phyloP scores from a whole-genome alignment of 1,140 invertebrate species.

The Drosophila nigrodunni region DNA sequence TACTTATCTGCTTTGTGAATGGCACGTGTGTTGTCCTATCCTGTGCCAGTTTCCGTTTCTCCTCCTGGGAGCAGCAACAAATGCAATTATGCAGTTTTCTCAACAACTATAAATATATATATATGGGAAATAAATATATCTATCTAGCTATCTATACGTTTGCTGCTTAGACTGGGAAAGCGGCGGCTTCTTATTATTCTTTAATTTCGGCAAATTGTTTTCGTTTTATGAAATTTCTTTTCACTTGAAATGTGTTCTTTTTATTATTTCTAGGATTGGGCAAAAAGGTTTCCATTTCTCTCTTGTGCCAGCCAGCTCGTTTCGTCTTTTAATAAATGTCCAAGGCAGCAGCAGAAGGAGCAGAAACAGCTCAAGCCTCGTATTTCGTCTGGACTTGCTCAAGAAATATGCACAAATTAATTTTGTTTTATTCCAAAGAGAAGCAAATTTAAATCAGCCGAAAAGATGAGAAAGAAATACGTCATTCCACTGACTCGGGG shows the following conservation, averaged over 20 bases:
- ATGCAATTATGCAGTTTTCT: constrained; percentile 59
- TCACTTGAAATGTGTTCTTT: constrained; percentile 64
- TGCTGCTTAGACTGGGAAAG: not conserved
- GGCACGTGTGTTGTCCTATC: constrained; percentile 66
- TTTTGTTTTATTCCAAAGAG: constrained; percentile 77
- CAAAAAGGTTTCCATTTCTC: constrained; percentile 77
- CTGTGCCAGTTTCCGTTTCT: constrained; percentile 53
- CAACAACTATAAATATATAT: constrained; percentile 29
- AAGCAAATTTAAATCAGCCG: constrained; percentile 80
- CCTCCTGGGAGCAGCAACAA: constrained; percentile 37
- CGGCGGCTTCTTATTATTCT: constrained; percentile 77
- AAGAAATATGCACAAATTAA: constrained; percentile 83
- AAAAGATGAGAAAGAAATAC: constrained; percentile 56
- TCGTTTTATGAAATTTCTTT: constrained; percentile 83
- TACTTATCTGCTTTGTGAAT: constrained; percentile 58
- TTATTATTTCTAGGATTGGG: constrained; percentile 69
- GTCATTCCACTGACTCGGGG: constrained; percentile 62
- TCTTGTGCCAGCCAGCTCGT: constrained; percentile 50
- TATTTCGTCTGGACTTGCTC: constrained; percentile 76
- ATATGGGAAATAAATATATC: not conserved
- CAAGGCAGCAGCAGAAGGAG: constrained; percentile 27
- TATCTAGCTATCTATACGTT: not conserved
- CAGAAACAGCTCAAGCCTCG: constrained; percentile 58
- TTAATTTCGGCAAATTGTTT: constrained; percentile 83
- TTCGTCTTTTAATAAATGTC: constrained; percentile 80